Evolutionary conservation across 2,113 vertebrate genomes (phyloP).

Genomic region (Hymenochirus boettgeri): DNA sequence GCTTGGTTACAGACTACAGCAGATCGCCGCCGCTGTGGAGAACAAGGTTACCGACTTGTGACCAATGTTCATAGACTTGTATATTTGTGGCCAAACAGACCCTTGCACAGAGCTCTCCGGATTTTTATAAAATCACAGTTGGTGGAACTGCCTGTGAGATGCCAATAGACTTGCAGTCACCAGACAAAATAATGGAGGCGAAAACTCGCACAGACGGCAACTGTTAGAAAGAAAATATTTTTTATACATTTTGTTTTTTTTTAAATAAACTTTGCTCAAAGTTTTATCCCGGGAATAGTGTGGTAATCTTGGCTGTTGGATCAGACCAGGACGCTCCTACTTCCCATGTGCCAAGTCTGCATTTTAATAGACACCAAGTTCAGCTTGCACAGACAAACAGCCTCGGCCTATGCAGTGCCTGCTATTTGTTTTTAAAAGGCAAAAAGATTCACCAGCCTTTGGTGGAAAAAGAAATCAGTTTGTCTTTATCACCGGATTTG

Average conservation of each 20-base stretch:
- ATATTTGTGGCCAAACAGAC: conserved; percentile 40
- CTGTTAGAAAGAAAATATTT: conserved; percentile 52
- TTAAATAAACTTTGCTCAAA: conserved; percentile 29
- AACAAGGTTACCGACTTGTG: conserved; percentile 98
- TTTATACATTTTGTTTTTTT: conserved; percentile 53
- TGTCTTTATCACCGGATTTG: too few relatives aligned
- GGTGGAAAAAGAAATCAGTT: background rate
- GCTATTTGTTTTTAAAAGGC: background rate
- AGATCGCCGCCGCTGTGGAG: conserved; percentile 93
- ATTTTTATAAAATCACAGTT: conserved; percentile 31
- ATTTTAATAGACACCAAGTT: background rate
- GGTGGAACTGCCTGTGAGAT: conserved; percentile 24
- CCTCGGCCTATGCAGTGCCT: background rate
- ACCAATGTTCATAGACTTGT: conserved; percentile 45
- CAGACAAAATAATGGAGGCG: background rate
- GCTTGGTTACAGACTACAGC: conserved; percentile 91
- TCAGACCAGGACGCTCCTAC: conserved; percentile 28
- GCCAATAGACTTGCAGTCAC: background rate
- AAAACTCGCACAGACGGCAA: background rate
- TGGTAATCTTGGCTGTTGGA: conserved; percentile 15
- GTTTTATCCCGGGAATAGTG: conserved; percentile 28
- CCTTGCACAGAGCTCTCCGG: conserved; percentile 39
- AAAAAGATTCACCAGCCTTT: conserved; percentile 17
- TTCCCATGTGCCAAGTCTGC: conserved; percentile 51
- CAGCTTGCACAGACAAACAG: background rate